These are phyloP conservation scores for Halictus quadricinctus DNA, from an alignment of 2,888 invertebrate genomes.

Conservation along the genomic window DNA sequence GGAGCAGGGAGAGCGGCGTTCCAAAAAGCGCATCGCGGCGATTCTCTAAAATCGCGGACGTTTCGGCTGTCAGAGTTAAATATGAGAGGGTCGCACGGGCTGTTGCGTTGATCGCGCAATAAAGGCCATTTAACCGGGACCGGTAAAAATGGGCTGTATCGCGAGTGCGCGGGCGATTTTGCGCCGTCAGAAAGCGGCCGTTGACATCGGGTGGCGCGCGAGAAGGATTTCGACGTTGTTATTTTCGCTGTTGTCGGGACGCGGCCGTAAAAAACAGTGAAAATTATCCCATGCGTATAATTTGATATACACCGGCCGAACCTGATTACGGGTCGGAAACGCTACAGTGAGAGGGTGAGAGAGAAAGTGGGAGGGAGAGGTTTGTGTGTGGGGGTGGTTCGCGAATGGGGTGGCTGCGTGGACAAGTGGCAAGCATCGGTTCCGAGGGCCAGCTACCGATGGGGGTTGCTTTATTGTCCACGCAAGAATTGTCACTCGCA, in stretches of 20 bases:
- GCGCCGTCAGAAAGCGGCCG: slow-evolving; percentile 39
- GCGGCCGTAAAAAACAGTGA: slow-evolving; percentile 54
- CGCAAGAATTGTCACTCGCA: slow-evolving; percentile 57
- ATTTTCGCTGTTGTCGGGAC: slow-evolving; percentile 42
- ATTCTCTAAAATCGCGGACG: neutral
- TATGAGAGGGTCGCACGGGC: slow-evolving; percentile 24
- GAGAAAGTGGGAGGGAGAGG: neutral
- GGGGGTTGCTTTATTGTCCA: slow-evolving; percentile 57
- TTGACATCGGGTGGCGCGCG: slow-evolving; percentile 51
- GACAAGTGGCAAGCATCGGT: slow-evolving; percentile 46
- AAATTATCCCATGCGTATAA: slow-evolving; percentile 62
- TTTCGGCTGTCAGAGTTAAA: slow-evolving; percentile 42
- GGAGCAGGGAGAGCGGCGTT: neutral
- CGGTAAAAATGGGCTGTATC: slow-evolving; percentile 42
- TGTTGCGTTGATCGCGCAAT: slow-evolving; percentile 55
- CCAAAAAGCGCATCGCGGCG: neutral
- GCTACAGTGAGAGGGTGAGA: neutral
- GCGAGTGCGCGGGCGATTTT: neutral
- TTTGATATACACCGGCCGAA: slow-evolving; percentile 58
- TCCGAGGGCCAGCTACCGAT: slow-evolving; percentile 41
- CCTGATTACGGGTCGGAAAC: slow-evolving; percentile 57
- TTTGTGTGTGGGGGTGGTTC: neutral
- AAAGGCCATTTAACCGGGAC: slow-evolving; percentile 46
- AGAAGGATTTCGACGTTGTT: slow-evolving; percentile 51
- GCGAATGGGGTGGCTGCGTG: slow-evolving; percentile 16